Evolutionary conservation across 2,797 vertebrate genomes (phyloP).

Genomic region (Sparus aurata): DNA sequence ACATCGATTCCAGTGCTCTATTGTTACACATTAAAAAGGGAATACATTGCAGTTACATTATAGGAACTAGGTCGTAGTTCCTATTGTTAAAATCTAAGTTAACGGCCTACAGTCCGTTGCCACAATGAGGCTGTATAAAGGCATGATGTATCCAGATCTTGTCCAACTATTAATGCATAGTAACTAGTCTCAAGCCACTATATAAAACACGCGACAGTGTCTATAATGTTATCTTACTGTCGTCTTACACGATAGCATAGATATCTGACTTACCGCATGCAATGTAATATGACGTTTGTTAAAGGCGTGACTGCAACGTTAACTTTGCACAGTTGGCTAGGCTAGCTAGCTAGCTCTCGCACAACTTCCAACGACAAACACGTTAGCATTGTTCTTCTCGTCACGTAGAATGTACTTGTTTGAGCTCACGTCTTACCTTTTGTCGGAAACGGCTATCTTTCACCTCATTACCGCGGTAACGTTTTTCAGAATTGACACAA

Average conservation of each 20-base stretch:
- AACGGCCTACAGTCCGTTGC: background rate
- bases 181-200: background rate
- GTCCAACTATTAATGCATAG: background rate
- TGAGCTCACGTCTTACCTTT: slow-evolving; percentile 56
- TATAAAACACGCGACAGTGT: background rate
- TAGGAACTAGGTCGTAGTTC: background rate
- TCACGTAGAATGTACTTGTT: background rate
- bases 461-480: background rate
- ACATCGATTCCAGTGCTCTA: background rate
- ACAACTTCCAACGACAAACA: slow-evolving; percentile 16
- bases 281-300: background rate
- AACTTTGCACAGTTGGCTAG: too few relatives aligned
- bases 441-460: background rate
- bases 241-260: background rate
- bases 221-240: background rate
- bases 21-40: background rate
- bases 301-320: background rate
- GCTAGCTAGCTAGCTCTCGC: slow-evolving; percentile 34
- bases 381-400: background rate
- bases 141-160: background rate
- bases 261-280: background rate
- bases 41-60: background rate
- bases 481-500: background rate
- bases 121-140: background rate
- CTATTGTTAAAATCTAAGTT: too few relatives aligned